Percentiles rank a stretch among this genome's conserved stretches.
Evolutionary conservation across 2,113 vertebrate species (phyloP).

Genomic region (Trematomus loennbergii): DNA sequence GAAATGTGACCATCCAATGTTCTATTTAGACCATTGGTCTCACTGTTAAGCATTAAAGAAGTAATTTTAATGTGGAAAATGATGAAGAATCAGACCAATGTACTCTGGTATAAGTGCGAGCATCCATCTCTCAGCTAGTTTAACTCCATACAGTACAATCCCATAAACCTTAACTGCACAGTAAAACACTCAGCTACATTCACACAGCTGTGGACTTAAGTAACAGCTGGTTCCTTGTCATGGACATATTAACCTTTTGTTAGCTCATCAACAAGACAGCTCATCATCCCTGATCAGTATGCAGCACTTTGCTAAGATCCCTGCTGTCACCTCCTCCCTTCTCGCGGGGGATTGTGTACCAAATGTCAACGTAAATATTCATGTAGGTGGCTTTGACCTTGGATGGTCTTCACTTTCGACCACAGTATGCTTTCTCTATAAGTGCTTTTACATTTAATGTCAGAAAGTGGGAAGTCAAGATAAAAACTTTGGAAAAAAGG

Average conservation of each 20-base stretch:
- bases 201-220: background rate
- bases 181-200: slow-evolving; percentile 14
- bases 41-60: background rate
- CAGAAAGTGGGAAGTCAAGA: background rate
- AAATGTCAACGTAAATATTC: slow-evolving; percentile 59
- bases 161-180: slow-evolving; percentile 12
- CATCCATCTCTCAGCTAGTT: slow-evolving; percentile 7
- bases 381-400: slow-evolving; percentile 50
- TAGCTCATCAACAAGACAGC: slow-evolving; percentile 14
- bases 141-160: background rate
- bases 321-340: slow-evolving; percentile 36
- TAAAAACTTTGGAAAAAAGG: background rate
- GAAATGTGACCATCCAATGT: slow-evolving; percentile 26
- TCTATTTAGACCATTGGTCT: slow-evolving; percentile 7
- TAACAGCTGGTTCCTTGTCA: slow-evolving; percentile 21
- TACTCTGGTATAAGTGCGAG: background rate
- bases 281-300: slow-evolving; percentile 60
- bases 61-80: slow-evolving; percentile 22
- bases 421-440: background rate
- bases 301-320: slow-evolving; percentile 38
- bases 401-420: background rate
- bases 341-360: slow-evolving; percentile 26
- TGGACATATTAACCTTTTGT: slow-evolving; percentile 15
- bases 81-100: background rate
- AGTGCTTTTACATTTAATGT: background rate